Evolutionary conservation across 1,140 invertebrate genomes (phyloP).

Genomic region (Scylla paramamosain): DNA sequence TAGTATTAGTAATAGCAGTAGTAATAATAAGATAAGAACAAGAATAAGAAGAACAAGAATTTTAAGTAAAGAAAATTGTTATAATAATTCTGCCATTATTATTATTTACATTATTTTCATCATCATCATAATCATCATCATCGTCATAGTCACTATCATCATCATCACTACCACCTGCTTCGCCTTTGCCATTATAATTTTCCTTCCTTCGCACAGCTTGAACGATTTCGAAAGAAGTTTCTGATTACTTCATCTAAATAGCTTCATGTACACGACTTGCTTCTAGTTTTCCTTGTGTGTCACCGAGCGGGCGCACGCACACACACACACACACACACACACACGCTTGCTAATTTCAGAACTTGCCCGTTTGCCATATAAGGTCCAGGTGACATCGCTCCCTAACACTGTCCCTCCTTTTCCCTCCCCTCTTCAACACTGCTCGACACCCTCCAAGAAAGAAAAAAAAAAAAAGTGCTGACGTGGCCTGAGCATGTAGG

Average conservation of each 20-base stretch:
- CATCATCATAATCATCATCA: too few species aligned
- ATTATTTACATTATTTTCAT: too few species aligned
- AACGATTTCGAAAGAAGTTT: not conserved
- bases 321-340: constrained; percentile 3
- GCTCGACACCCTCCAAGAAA: not conserved
- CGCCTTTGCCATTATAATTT: not conserved
- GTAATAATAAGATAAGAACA: too few species aligned
- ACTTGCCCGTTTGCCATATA: not conserved
- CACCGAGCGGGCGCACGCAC: not conserved
- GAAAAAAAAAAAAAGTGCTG: not conserved
- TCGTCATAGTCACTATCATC: too few species aligned
- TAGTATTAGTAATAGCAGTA: too few species aligned
- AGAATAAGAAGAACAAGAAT: too few species aligned
- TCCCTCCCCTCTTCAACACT: not conserved
- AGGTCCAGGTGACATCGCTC: not conserved
- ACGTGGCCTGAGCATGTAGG: not conserved
- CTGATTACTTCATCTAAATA: not conserved
- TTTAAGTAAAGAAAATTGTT: too few species aligned
- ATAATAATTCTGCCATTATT: too few species aligned
- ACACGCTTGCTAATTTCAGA: not conserved
- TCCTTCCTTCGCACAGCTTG: not conserved
- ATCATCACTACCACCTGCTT: too few species aligned
- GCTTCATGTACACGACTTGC: not conserved
- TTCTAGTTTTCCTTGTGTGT: not conserved
- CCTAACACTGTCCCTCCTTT: not conserved